Base-by-base conservation (phyloP, 2,797 vertebrate genomes). In the Protonibea diacanthus region DNA sequence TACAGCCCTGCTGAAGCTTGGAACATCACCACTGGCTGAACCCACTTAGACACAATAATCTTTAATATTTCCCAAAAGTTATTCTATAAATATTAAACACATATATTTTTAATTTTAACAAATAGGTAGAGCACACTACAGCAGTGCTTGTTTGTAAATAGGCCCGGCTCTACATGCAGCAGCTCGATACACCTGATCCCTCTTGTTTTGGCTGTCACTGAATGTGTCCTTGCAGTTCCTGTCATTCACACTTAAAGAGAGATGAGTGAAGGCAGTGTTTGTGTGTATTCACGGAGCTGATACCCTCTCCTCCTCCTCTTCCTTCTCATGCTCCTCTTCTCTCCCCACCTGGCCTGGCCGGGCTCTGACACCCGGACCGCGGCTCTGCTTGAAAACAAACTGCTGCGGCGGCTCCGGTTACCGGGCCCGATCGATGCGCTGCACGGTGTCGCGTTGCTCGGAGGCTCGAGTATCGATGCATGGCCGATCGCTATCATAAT, bases 401-500 rank as follows among this genome's bases (percentile, higher is more conserved):
- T 90, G 92, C 83, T 70, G 84, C 75, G 76, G 74, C 44, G 55
- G 84, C 82, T 95, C 85, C 38, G 75, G 85, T 95, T 94, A 77
- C 94, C 60, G 75, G 69, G 62, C 64, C 74, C 89, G 86, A 89
- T 95, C 94, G 91, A 95, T 95, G 91, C 71, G 51, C 86, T 57
- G 83, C 84, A 70, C 87, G 88, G 94, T 94, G 89, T 95, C 92
- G 57, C 64, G 79, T 95, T 94, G 91, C 95, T 70, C 80, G 81
- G 82, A 86, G 88, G 84, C 82, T 85, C 78, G 89, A 78, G 91
- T 94, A 94, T 95, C 86, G 89, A 92, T 83, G 90, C 91, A 87
- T 86, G 90, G 86, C 90, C 86, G 93, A 95, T 95, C 86, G 86
- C 94, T 95, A 95, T 96, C 95, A 93, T 93, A 93, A 94, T 95